phyloP scores from a whole-genome alignment of 2,113 vertebrate genomes.

The Takifugu bimaculatus region DNA sequence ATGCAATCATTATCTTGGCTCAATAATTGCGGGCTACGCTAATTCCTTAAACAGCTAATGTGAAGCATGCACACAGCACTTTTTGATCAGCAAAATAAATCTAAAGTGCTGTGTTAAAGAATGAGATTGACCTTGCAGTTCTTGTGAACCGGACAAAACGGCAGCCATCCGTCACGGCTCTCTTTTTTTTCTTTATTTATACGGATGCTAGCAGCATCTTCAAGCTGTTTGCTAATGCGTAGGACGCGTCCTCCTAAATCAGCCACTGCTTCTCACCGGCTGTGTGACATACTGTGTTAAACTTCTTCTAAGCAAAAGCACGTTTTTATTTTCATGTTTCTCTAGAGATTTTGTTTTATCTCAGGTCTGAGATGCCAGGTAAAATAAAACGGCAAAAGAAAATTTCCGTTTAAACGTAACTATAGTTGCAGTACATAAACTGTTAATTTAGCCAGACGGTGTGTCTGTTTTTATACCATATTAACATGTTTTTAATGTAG shows the following conservation, averaged over 20 bases:
- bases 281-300: too few relatives aligned
- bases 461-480: too few relatives aligned
- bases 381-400: too few relatives aligned
- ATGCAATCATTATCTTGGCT: too few relatives aligned
- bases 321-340: slow-evolving; percentile 8
- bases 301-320: too few relatives aligned
- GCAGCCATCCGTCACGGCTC: slow-evolving; percentile 62
- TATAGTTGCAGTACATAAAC: too few relatives aligned
- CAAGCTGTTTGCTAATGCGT: slow-evolving; percentile 57
- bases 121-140: slow-evolving; percentile 56
- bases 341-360: not conserved
- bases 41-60: too few relatives aligned
- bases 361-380: too few relatives aligned
- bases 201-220: slow-evolving; percentile 35
- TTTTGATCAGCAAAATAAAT: slow-evolving; percentile 64
- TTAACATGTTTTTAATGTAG: too few relatives aligned
- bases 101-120: slow-evolving; percentile 50
- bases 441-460: too few relatives aligned
- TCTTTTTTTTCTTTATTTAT: slow-evolving; percentile 8
- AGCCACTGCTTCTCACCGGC: slow-evolving; percentile 28
- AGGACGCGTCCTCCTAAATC: slow-evolving; percentile 59
- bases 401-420: too few relatives aligned
- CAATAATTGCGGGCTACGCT: too few relatives aligned
- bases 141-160: slow-evolving; percentile 61
- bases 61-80: not conserved